Evolutionary conservation across 2,888 invertebrate species (phyloP).

Genomic region (Sesamia inferens): DNA sequence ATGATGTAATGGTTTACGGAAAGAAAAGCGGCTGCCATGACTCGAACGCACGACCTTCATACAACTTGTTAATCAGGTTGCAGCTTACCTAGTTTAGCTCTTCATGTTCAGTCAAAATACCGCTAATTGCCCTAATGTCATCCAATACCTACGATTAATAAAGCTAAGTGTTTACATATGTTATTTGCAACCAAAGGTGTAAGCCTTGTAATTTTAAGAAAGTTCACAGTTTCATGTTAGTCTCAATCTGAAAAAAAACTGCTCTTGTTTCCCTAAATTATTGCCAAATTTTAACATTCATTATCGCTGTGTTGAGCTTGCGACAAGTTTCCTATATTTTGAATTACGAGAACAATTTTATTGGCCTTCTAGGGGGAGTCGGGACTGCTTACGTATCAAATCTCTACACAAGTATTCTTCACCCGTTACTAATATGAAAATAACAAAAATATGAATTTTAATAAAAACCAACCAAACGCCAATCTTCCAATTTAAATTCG

Average conservation of each 20-base stretch:
- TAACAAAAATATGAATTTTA: neutral
- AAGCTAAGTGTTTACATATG: neutral
- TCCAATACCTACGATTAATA: too few relatives aligned
- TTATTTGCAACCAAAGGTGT: neutral
- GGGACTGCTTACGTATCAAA: neutral
- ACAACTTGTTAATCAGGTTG: neutral
- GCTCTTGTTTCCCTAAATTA: too few relatives aligned
- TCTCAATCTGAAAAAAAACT: too few relatives aligned
- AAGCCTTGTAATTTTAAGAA: too few relatives aligned
- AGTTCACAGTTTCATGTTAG: too few relatives aligned
- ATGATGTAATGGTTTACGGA: neutral
- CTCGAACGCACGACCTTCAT: neutral
- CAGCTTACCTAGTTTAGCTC: too few relatives aligned
- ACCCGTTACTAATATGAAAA: slow-evolving; percentile 2
- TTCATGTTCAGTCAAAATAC: neutral
- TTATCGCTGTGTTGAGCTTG: too few relatives aligned
- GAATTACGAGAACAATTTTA: too few relatives aligned
- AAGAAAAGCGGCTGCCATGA: neutral
- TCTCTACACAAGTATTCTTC: neutral
- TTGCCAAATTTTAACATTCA: too few relatives aligned
- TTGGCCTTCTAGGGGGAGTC: too few relatives aligned
- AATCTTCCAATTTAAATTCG: slow-evolving; percentile 75
- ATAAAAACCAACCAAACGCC: slow-evolving; percentile 28
- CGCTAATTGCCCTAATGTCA: neutral
- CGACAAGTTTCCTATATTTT: too few relatives aligned